These are phyloP conservation scores for Montipora capricornis DNA, from an alignment of 64 coral and sea anemone species.

Conservation along the genomic window DNA sequence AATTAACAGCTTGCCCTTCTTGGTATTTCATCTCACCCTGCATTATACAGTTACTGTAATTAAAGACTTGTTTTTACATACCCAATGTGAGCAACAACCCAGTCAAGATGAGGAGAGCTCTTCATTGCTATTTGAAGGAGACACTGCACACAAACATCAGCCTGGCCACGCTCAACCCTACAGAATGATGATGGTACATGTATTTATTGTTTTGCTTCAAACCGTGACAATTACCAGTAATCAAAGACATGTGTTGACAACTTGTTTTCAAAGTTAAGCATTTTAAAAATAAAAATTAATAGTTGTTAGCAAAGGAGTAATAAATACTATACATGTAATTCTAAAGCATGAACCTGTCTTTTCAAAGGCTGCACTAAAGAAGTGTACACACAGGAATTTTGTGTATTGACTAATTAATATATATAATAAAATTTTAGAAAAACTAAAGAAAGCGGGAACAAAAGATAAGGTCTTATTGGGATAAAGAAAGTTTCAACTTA, in stretches of 20 bases:
- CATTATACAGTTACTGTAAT: background rate
- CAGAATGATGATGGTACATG: background rate
- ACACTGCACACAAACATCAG: constrained; percentile 94
- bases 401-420: no score
- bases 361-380: no score
- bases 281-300: background rate
- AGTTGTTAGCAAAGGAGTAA: no score
- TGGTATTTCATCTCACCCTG: no score
- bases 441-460: background rate
- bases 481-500: constrained; percentile 11
- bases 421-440: background rate
- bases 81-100: constrained; percentile 97
- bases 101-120: constrained; percentile 94
- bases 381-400: no score
- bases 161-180: constrained; percentile 75
- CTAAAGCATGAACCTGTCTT: no score
- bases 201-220: no score
- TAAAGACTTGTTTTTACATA: constrained; percentile 7
- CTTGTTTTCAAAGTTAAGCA: no score
- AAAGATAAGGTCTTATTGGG: background rate
- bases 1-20: no score
- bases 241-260: no score
- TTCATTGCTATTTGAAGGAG: constrained; percentile 91
- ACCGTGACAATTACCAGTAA: no score
- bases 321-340: no score